Evolutionary conservation across 1,140 invertebrate genomes (phyloP).

Genomic region (Venturia canescens): DNA sequence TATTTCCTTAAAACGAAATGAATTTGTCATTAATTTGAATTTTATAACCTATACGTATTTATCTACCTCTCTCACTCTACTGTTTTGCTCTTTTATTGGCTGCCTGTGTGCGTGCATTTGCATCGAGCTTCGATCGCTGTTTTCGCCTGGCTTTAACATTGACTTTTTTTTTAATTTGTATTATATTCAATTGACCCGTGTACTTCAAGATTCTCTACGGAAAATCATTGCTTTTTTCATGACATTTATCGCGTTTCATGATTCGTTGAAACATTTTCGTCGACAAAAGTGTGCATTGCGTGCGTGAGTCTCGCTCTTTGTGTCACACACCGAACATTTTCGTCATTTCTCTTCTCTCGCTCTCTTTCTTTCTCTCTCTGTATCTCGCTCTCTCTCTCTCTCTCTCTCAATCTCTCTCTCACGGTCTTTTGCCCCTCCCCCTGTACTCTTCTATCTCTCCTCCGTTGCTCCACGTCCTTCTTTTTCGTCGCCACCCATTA

Average conservation of each 20-base stretch:
- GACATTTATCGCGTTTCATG: slow-evolving; percentile 8
- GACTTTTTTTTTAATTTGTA: slow-evolving; percentile 49
- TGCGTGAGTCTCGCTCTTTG: not conserved
- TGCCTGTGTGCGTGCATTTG: not conserved
- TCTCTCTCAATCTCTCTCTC: not conserved
- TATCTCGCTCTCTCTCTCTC: not conserved
- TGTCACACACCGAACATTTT: slow-evolving; percentile 30
- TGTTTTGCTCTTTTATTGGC: not conserved
- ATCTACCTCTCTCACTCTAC: not conserved
- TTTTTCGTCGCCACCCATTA: slow-evolving; percentile 51
- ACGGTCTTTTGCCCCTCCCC: no score
- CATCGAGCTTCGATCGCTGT: not conserved
- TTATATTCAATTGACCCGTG: slow-evolving; percentile 12
- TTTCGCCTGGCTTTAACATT: slow-evolving; percentile 36
- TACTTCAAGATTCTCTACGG: no score
- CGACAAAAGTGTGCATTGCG: not conserved
- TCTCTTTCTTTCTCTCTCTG: slow-evolving; percentile 13
- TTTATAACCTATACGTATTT: not conserved
- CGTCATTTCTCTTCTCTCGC: slow-evolving; percentile 4
- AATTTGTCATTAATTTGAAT: not conserved
- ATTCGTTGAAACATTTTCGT: not conserved
- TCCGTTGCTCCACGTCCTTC: no score
- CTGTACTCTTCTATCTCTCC: no score
- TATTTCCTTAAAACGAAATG: not conserved
- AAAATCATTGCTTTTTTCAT: slow-evolving; percentile 5